Base-by-base conservation (phyloP, 2,888 invertebrate genomes). In the Drosophila anomalipes region DNA sequence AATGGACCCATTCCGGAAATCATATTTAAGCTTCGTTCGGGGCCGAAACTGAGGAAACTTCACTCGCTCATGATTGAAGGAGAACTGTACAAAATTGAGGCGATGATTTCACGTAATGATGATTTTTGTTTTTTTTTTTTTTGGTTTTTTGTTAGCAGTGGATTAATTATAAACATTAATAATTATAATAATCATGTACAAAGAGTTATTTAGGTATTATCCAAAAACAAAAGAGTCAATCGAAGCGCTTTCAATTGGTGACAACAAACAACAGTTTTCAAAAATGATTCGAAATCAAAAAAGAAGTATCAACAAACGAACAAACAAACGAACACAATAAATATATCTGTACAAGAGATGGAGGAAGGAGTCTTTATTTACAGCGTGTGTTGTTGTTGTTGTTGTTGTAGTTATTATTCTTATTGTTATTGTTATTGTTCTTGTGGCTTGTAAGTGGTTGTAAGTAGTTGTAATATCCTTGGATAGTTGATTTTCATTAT, bases 121-220 rank as follows among this genome's bases (percentile, higher is more conserved):
- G 84, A 82, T 39, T 39, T 49, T 26, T 47, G 62, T 65, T 53
- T 57, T 67, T 60, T 78, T 35, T 69, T 63, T 32, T 66, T n/a
- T n/a, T n/a, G n/a, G 70, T 68, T 66, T 44, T 73, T 70, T 83
- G 83, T 87, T 82, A 84, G 85, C 79, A 89, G 81, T 89, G 74
- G 80, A 81, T 86, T 82, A 82, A 79, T 87, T 87, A 86, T 89
- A 88, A 90, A 90, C 84, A 84, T 89, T 86, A 86, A 89, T 84
- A 89, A 89, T 86, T 72, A 80, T 86, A 86, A 86, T 86, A 82
- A 86, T 85, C 84, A 86, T 89, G 82, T 86, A 86, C 89, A 89
- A 83, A 86, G 78, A 81, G 81, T 82, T 84, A 79, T 81, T 79
- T 66, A 74, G 81, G 64, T 86, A 62, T 73, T 76, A 81, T 83